phyloP scores from a whole-genome alignment of 2,113 vertebrate genomes.

The Athene noctua region DNA sequence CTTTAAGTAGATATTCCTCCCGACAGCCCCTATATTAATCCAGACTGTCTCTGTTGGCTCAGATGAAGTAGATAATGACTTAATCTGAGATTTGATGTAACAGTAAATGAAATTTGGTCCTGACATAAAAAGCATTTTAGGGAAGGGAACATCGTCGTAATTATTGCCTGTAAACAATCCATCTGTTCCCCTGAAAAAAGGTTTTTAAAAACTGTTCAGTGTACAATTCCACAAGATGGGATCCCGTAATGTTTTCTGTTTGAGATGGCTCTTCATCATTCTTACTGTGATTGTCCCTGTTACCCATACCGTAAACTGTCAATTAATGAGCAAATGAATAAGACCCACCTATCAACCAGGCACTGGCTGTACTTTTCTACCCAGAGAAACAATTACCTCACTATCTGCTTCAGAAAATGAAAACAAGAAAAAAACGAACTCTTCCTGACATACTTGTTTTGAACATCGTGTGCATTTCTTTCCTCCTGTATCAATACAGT shows the following conservation, averaged over 20 bases:
- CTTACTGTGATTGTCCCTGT: not conserved
- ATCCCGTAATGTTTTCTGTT: not conserved
- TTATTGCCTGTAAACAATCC: not conserved
- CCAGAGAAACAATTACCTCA: conserved; percentile 12
- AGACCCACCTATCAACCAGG: not conserved
- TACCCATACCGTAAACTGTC: not conserved
- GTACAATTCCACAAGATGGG: not conserved
- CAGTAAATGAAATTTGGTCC: not conserved
- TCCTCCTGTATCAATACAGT: not conserved
- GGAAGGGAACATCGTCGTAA: not conserved
- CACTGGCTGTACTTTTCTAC: not conserved
- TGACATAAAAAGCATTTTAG: not conserved
- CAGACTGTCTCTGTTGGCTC: not conserved
- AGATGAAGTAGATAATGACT: not conserved
- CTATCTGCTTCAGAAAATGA: not conserved
- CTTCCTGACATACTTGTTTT: not conserved
- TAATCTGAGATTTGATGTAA: not conserved
- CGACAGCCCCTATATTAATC: not conserved
- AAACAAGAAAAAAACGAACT: not conserved
- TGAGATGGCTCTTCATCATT: not conserved
- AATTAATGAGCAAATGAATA: not conserved
- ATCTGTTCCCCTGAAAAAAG: not conserved
- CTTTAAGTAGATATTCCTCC: not conserved
- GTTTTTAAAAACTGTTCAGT: not conserved
- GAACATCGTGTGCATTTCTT: not conserved